Percentiles rank a stretch among this genome's conserved stretches.
Conservation (phyloP, 2,888 invertebrate genomes). For the Rhamnusium bicolor region DNA sequence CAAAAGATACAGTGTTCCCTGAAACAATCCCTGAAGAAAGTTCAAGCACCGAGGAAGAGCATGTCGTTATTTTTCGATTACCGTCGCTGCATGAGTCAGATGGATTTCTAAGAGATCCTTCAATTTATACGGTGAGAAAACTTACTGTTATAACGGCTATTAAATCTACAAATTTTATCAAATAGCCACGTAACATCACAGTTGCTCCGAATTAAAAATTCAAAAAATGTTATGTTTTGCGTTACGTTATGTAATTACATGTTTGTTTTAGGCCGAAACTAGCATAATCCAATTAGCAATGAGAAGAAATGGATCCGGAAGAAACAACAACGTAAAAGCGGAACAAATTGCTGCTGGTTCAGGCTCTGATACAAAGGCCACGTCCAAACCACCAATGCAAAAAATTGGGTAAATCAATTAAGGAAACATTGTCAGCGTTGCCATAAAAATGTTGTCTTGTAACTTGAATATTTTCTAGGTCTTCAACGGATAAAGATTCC, state of each 20-base stretch:
- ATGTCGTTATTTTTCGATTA: conserved; percentile 90
- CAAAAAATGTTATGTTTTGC: too few species aligned
- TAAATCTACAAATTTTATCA: too few species aligned
- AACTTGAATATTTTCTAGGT: conserved; percentile 68
- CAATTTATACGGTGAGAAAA: conserved; percentile 82
- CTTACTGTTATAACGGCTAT: neutral
- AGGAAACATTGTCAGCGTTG: too few species aligned
- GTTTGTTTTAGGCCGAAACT: conserved; percentile 78
- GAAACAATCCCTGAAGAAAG: conserved; percentile 95
- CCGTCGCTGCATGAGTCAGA: conserved; percentile 83
- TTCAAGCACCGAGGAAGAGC: conserved; percentile 93
- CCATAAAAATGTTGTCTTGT: too few species aligned
- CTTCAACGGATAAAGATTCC: conserved; percentile 86
- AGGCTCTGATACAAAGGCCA: conserved; percentile 65
- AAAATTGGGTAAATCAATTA: conserved; percentile 74
- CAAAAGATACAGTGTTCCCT: conserved; percentile 90
- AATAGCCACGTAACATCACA: too few species aligned
- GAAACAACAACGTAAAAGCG: conserved; percentile 70
- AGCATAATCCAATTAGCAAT: conserved; percentile 82
- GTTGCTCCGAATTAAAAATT: too few species aligned
- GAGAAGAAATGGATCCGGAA: conserved; percentile 71
- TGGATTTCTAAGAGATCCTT: conserved; percentile 82
- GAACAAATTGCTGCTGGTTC: conserved; percentile 72
- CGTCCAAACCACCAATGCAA: conserved; percentile 73
- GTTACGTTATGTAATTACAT: conserved; percentile 12